Base-by-base conservation (phyloP, 1,140 invertebrate species). In the Drosophila bifasciata region DNA sequence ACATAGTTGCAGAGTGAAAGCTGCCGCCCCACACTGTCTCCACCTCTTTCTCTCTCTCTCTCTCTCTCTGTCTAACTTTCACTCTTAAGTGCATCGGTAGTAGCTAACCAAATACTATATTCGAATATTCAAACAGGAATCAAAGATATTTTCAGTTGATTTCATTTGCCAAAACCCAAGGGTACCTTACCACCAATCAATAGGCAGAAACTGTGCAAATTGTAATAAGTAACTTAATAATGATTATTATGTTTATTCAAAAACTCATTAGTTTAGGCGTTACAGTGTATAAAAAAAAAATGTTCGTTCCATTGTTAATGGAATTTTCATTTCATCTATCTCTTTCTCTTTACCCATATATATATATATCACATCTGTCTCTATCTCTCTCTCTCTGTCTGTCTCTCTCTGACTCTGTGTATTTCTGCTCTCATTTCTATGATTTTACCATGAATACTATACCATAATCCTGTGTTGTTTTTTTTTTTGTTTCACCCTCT, bases 251-350 rank as follows among this genome's bases (percentile, higher is more conserved):
- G 64, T 58, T 76, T 75, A 48, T 79, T 49, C 23, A 76, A 76
- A 63, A 77, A 55, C 86, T 90, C 83, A 80, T 76, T 80, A 72
- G 88, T 80, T 90, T 90, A 76, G 81, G 76, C 66, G 76, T 90
- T 90, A 84, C 83, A 90, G 88, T 90, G 88, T 88, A 77, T 79
- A 81, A 88, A 84, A 64, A 57, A n/a, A n/a, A n/a, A n/a, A n/a
- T n/a, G n/a, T n/a, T n/a, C 68, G 69, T 84, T 61, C 77, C 76
- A 69, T 73, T 63, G 79, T 79, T 58, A 3, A 36, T 68, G 62
- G 17, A 67, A 68, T 68, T 68, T 68, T 68, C 64, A 68, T 68
- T 68, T 68, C 64, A 68, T 68, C 23, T 41, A 56, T 16, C 21
- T 28, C 36, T 39, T 9, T 5, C 28, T 43, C 25, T 46, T 28